Percentiles rank a stretch among this genome's conserved stretches.
Conservation (phyloP, 1,140 invertebrate genomes). For the Lerema accius region DNA sequence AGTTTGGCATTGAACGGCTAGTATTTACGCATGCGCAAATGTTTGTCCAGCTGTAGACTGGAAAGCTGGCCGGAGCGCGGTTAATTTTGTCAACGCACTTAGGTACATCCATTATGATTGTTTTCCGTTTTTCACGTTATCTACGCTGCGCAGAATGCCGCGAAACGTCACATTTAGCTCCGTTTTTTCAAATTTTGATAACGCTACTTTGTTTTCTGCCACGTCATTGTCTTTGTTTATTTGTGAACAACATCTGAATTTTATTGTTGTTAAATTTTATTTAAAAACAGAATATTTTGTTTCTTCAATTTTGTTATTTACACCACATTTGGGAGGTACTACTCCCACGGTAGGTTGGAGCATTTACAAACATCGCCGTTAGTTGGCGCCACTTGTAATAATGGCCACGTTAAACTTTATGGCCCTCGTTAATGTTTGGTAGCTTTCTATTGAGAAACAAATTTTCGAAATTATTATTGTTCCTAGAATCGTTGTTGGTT, state of each 20-base stretch:
- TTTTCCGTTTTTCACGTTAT: slow-evolving; percentile 26
- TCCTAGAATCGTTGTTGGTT: background rate
- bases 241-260: background rate
- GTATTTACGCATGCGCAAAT: slow-evolving; percentile 59
- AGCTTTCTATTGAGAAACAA: slow-evolving; percentile 16
- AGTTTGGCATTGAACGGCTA: slow-evolving; percentile 59
- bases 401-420: slow-evolving; percentile 43
- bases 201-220: background rate
- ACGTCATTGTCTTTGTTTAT: background rate
- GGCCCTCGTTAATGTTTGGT: slow-evolving; percentile 33
- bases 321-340: slow-evolving; percentile 2
- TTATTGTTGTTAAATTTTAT: slow-evolving; percentile 1
- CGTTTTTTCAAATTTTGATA: background rate
- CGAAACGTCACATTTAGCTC: slow-evolving; percentile 6
- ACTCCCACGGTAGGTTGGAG: slow-evolving; percentile 4
- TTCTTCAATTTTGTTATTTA: background rate
- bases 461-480: slow-evolving; percentile 20
- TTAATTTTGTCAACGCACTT: slow-evolving; percentile 32
- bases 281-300: background rate
- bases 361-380: slow-evolving; percentile 23
- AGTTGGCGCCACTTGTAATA: slow-evolving; percentile 43
- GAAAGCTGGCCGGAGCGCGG: slow-evolving; percentile 26
- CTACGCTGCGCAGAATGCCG: slow-evolving; percentile 18
- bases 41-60: slow-evolving; percentile 59
- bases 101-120: slow-evolving; percentile 11